A percentile compares a stretch with the other conserved stretches of the same genome.
phyloP scores from a whole-genome alignment of 2,797 vertebrate species.

The Tenualosa ilisha region DNA sequence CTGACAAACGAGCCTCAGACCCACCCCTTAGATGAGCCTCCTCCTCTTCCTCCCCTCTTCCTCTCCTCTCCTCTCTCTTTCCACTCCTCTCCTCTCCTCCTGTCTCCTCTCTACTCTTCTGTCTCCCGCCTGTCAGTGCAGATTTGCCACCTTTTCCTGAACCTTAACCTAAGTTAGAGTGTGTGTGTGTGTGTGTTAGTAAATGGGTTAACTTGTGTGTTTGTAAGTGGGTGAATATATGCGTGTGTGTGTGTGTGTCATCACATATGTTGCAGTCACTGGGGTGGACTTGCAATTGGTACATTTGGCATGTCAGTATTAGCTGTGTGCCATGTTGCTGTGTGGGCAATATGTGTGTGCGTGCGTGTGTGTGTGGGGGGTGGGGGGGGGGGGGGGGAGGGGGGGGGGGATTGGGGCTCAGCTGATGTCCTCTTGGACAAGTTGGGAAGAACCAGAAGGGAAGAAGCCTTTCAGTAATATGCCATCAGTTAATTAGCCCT shows the following conservation, averaged over 20 bases:
- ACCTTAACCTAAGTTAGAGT: background rate
- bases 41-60: too few relatives aligned
- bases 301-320: constrained; percentile 66
- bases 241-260: constrained; percentile 51
- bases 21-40: constrained; percentile 44
- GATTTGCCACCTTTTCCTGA: background rate
- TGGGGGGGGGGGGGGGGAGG: too few relatives aligned
- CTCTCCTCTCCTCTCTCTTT: background rate
- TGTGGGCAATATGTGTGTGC: constrained; percentile 32
- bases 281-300: constrained; percentile 56
- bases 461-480: background rate
- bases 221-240: background rate
- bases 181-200: background rate
- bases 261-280: constrained; percentile 67
- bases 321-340: constrained; percentile 63
- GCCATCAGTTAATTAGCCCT: background rate
- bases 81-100: background rate
- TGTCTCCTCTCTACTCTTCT: background rate
- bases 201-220: background rate
- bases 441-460: background rate
- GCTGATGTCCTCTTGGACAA: background rate
- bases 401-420: too few relatives aligned
- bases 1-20: constrained; percentile 52
- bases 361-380: too few relatives aligned
- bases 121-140: background rate